A percentile compares a stretch with the other conserved stretches of the same genome.
Conservation (phyloP, 2,113 vertebrate genomes). For the Peromyscus polionotus region DNA sequence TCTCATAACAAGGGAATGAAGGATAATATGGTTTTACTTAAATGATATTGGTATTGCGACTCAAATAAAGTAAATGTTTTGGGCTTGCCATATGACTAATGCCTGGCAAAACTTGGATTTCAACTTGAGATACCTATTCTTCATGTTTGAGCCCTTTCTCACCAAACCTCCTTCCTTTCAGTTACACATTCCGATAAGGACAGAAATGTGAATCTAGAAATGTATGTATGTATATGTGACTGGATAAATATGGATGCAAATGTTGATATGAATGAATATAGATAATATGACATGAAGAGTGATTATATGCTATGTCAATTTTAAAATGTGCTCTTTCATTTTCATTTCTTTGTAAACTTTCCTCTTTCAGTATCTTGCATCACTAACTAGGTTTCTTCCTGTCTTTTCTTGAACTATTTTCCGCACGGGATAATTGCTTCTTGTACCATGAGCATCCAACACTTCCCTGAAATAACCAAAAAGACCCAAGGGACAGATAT, state of each 20-base stretch:
- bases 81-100: background rate
- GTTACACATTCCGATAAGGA: constrained; percentile 14
- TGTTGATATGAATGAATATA: constrained; percentile 25
- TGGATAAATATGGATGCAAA: constrained; percentile 49
- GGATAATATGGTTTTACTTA: background rate
- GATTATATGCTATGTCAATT: constrained; percentile 37
- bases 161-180: constrained; percentile 21
- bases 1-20: background rate
- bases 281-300: constrained; percentile 51
- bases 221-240: background rate
- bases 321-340: constrained; percentile 38
- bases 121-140: constrained; percentile 34
- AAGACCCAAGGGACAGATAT: constrained; percentile 70
- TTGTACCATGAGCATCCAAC: constrained; percentile 67
- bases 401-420: constrained; percentile 73
- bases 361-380: constrained; percentile 47
- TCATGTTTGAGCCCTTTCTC: constrained; percentile 11
- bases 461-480: constrained; percentile 77
- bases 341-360: constrained; percentile 47
- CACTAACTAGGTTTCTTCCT: constrained; percentile 58
- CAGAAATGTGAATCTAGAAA: background rate
- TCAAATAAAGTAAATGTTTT: background rate
- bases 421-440: constrained; percentile 69
- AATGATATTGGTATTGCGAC: background rate
- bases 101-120: background rate